Percentiles rank a stretch among this genome's conserved stretches.
phyloP scores from a whole-genome alignment of 2,797 vertebrate species.

The Tragelaphus oryx region DNA sequence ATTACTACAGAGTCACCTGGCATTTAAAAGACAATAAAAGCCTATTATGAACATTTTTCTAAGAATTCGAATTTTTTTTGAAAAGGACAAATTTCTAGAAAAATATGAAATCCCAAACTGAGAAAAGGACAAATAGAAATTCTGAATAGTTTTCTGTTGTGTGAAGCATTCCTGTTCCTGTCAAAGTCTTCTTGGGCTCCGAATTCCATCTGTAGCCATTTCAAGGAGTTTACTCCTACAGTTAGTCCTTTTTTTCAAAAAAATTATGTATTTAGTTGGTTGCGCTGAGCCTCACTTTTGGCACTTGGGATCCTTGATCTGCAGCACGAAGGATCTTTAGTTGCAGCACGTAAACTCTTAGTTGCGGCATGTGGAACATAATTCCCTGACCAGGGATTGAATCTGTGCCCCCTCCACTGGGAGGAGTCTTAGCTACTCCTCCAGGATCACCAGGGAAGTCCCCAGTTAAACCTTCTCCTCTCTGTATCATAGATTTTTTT shows the following conservation, averaged over 20 bases:
- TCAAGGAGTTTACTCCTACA: not conserved
- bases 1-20: not conserved
- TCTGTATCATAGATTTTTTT: not conserved
- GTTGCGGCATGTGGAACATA: not conserved
- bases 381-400: not conserved
- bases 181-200: not conserved
- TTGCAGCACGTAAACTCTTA: not conserved
- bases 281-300: accelerated
- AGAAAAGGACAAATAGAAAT: not conserved
- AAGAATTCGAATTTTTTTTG: not conserved
- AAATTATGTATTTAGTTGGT: not conserved
- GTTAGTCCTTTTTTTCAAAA: not conserved
- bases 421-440: not conserved
- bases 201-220: not conserved
- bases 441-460: not conserved
- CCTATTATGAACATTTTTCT: not conserved
- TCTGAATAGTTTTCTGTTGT: not conserved
- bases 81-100: not conserved
- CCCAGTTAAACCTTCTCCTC: not conserved
- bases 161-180: not conserved
- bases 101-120: not conserved
- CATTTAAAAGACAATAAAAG: not conserved
- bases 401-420: not conserved
- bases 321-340: not conserved
- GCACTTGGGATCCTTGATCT: not conserved